These are phyloP conservation scores for Rutilus rutilus DNA, from an alignment of 2,113 vertebrate species.

Conservation along the genomic window DNA sequence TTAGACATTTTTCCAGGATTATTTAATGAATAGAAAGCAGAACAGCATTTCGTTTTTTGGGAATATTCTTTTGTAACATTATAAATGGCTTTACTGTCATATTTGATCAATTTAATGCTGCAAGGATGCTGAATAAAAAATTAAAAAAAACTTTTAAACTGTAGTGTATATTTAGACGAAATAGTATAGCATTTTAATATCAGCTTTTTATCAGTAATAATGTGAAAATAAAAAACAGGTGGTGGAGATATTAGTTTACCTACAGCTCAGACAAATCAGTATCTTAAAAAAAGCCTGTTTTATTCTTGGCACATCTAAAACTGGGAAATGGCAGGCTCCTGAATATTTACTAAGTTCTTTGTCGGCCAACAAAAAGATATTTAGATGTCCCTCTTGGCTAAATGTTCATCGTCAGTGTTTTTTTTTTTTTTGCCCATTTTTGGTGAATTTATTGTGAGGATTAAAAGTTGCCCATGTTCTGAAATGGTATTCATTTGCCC, in stretches of 20 bases:
- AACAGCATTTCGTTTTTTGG: no score
- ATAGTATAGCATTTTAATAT: no score
- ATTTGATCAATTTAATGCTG: no score
- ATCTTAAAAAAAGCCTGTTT: not conserved
- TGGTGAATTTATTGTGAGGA: no score
- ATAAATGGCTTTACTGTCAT: no score
- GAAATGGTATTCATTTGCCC: constrained; percentile 2
- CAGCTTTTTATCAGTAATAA: not conserved
- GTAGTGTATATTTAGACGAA: no score
- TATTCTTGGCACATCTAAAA: not conserved
- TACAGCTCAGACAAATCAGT: not conserved
- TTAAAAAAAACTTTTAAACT: no score
- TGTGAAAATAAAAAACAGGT: not conserved
- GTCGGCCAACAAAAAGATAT: not conserved
- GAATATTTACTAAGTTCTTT: not conserved
- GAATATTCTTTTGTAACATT: no score
- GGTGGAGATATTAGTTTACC: not conserved
- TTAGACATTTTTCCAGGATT: no score
- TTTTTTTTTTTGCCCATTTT: not conserved
- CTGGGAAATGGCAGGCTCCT: not conserved
- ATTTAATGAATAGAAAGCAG: no score
- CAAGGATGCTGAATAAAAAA: no score
- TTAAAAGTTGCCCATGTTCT: not conserved
- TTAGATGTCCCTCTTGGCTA: not conserved
- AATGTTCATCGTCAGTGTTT: not conserved